These are phyloP conservation scores for Bubo blakistoni DNA, from an alignment of 2,113 vertebrate species.

Conservation along the genomic window DNA sequence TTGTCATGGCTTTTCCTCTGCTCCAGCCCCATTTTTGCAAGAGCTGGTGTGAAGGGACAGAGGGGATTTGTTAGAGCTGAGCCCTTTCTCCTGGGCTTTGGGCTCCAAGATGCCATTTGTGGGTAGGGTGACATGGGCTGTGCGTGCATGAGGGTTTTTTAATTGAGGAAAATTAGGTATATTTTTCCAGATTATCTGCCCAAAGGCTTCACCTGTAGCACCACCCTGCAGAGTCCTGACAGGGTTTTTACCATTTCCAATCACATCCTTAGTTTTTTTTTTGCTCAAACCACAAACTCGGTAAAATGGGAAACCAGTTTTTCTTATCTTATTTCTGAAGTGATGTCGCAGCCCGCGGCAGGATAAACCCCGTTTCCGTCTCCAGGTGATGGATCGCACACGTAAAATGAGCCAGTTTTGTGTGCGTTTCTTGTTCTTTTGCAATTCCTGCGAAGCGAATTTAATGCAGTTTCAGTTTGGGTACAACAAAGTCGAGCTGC, in stretches of 20 bases:
- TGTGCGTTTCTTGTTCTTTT: slow-evolving; percentile 1
- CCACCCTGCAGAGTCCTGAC: neutral
- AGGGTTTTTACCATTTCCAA: neutral
- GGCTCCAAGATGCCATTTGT: neutral
- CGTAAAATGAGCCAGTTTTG: neutral
- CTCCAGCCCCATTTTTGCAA: neutral
- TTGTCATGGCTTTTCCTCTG: fast-evolving
- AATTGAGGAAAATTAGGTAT: neutral
- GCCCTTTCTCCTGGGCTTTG: neutral
- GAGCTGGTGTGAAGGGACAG: neutral
- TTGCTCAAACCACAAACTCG: neutral
- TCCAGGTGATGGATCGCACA: neutral
- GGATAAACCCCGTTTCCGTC: neutral
- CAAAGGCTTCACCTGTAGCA: neutral
- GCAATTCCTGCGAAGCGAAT: slow-evolving; percentile 29
- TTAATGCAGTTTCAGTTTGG: slow-evolving; percentile 69
- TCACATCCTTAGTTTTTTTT: neutral
- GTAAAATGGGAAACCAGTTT: fast-evolving
- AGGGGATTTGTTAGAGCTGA: neutral
- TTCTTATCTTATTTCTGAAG: neutral
- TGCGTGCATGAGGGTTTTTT: fast-evolving
- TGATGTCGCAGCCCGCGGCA: neutral
- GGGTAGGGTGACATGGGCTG: neutral
- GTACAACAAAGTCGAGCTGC: slow-evolving; percentile 72
- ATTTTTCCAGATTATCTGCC: neutral